phyloP scores from a whole-genome alignment of 1,140 invertebrate species.

The Trichomalopsis sarcophagae region DNA sequence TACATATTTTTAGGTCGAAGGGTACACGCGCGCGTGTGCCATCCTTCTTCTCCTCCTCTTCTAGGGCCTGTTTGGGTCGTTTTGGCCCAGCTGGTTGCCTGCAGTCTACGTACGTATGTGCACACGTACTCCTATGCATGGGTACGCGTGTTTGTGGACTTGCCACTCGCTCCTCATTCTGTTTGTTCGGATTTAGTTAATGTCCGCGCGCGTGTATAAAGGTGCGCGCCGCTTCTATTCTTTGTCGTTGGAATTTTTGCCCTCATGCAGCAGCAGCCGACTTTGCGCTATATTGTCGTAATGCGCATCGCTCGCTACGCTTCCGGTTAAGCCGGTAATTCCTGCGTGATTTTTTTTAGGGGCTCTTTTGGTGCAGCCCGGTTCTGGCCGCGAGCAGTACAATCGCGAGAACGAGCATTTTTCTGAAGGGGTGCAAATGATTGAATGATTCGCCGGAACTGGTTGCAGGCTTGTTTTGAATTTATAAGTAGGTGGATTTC shows the following conservation, averaged over 20 bases:
- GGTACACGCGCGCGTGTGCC: conserved; percentile 24
- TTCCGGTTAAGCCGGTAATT: conserved; percentile 58
- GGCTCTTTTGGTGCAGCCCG: not conserved
- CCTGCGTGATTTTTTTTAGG: conserved; percentile 52
- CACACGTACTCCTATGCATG: not conserved
- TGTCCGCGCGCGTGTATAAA: conserved; percentile 55
- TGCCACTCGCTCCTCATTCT: conserved; percentile 38
- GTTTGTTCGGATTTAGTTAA: conserved; percentile 72
- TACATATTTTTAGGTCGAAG: conserved; percentile 46
- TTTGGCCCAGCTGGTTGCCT: conserved; percentile 39
- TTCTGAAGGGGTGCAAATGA: not conserved
- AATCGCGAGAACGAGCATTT: conserved; percentile 35
- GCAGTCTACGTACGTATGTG: not conserved
- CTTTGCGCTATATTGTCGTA: not conserved
- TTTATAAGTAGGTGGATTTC: conserved; percentile 5
- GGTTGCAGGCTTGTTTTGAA: conserved; percentile 5
- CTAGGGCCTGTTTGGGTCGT: conserved; percentile 40
- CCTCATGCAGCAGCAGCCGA: conserved; percentile 27
- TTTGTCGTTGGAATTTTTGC: conserved; percentile 59
- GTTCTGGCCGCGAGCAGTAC: not conserved
- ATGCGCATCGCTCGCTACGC: conserved; percentile 49
- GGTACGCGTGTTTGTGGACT: not conserved
- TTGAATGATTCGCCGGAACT: not conserved
- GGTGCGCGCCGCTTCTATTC: conserved; percentile 55
- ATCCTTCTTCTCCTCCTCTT: conserved; percentile 8